Evolutionary conservation across 2,797 vertebrate genomes (phyloP).

Genomic region (Onychomys torridus): DNA sequence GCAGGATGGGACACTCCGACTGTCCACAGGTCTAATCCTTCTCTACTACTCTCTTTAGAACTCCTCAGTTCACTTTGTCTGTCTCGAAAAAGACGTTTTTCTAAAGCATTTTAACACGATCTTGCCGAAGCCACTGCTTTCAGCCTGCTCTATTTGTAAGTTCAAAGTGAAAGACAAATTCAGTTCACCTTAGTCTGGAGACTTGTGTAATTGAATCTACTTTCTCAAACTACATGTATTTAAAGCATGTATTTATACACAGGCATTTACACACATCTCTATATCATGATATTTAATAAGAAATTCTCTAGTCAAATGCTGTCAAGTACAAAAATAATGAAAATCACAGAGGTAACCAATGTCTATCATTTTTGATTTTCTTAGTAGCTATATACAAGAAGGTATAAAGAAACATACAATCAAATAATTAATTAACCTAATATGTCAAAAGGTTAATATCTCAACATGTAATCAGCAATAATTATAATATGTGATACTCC

Average conservation of each 20-base stretch:
- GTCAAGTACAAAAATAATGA: background rate
- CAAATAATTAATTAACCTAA: conserved; percentile 6
- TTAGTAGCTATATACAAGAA: background rate
- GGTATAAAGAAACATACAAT: background rate
- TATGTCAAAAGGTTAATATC: conserved; percentile 43
- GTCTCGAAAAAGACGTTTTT: background rate
- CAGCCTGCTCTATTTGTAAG: conserved; percentile 35
- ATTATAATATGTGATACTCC: background rate
- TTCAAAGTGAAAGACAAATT: background rate
- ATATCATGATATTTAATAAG: conserved; percentile 2
- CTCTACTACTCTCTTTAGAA: background rate
- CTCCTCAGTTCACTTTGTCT: background rate
- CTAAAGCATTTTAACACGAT: background rate
- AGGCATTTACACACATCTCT: background rate
- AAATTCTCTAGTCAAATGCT: background rate
- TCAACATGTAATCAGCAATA: background rate
- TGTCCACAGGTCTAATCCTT: background rate
- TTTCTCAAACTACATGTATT: background rate
- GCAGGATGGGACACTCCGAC: background rate
- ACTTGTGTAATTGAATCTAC: background rate
- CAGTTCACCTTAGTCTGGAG: background rate
- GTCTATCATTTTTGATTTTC: conserved; percentile 25
- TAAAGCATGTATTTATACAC: background rate
- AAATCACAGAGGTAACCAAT: background rate
- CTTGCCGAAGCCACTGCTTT: background rate